phyloP scores from a whole-genome alignment of 2,797 vertebrate species.

The Synaphobranchus kaupii region DNA sequence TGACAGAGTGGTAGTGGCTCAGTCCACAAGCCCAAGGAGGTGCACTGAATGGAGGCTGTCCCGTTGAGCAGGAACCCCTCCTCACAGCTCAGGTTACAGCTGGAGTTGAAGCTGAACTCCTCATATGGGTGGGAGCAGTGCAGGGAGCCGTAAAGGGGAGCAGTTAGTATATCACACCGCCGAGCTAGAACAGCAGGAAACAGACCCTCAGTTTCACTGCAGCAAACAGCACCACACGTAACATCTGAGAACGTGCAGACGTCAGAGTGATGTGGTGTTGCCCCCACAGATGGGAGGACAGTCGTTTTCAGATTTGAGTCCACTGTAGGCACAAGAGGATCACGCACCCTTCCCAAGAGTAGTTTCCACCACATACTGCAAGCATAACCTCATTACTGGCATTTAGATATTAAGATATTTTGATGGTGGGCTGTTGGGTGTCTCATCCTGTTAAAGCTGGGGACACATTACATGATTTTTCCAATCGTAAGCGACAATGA shows the following conservation, averaged over 20 bases:
- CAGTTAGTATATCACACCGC: slow-evolving; percentile 17
- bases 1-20: not conserved
- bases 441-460: no score
- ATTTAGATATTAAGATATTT: no score
- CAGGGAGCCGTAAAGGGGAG: slow-evolving; percentile 36
- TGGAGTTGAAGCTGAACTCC: slow-evolving; percentile 55
- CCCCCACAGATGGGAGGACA: no score
- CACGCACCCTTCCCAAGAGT: no score
- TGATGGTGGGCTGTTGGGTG: no score
- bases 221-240: not conserved
- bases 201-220: not conserved
- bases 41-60: slow-evolving; percentile 46
- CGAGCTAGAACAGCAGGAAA: slow-evolving; percentile 24
- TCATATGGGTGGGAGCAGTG: slow-evolving; percentile 48
- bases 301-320: no score
- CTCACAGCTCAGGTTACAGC: slow-evolving; percentile 44
- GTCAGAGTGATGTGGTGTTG: not conserved
- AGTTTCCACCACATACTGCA: no score
- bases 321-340: no score
- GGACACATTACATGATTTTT: no score
- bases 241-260: not conserved
- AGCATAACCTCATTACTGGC: no score
- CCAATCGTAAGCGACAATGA: no score
- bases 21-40: slow-evolving; percentile 46
- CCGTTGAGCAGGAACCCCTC: slow-evolving; percentile 58